phyloP scores from a whole-genome alignment of 2,113 vertebrate species.

The Elaphurus davidianus region DNA sequence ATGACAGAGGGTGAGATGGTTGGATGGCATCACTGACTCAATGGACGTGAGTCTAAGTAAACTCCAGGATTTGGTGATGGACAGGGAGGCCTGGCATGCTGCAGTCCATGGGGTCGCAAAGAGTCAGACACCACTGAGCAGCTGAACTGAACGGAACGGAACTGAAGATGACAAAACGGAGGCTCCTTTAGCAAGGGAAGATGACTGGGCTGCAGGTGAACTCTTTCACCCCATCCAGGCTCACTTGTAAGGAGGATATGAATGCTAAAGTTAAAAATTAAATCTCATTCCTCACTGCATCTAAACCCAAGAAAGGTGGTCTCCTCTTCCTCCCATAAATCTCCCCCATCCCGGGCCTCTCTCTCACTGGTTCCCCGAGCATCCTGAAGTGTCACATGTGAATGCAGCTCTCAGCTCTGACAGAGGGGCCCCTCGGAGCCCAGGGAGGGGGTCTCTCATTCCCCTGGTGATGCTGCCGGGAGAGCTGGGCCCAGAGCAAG shows the following conservation, averaged over 20 bases:
- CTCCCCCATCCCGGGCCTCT: too few relatives aligned
- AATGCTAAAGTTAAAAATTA: background rate
- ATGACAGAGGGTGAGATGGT: background rate
- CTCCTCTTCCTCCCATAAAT: background rate
- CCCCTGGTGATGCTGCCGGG: rapidly evolving
- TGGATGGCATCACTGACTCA: rapidly evolving
- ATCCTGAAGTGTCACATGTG: rapidly evolving
- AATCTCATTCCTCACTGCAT: background rate
- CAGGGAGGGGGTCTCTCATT: background rate
- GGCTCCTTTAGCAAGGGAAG: background rate
- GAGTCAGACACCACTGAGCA: rapidly evolving
- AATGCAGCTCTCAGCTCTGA: background rate
- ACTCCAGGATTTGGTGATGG: rapidly evolving
- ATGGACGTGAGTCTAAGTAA: rapidly evolving
- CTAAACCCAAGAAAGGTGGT: background rate
- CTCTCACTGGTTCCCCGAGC: background rate
- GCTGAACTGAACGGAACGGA: background rate
- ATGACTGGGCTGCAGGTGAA: background rate
- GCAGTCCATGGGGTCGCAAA: background rate
- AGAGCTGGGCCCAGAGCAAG: background rate
- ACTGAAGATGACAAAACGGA: background rate
- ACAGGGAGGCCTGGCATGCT: background rate
- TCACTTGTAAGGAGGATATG: background rate
- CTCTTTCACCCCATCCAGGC: background rate
- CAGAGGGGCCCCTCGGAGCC: background rate